Evolutionary conservation across 2,113 vertebrate species (phyloP), one percentile per base, ranked within the genome.

Genomic region (Austrofundulus limnaeus): DNA sequence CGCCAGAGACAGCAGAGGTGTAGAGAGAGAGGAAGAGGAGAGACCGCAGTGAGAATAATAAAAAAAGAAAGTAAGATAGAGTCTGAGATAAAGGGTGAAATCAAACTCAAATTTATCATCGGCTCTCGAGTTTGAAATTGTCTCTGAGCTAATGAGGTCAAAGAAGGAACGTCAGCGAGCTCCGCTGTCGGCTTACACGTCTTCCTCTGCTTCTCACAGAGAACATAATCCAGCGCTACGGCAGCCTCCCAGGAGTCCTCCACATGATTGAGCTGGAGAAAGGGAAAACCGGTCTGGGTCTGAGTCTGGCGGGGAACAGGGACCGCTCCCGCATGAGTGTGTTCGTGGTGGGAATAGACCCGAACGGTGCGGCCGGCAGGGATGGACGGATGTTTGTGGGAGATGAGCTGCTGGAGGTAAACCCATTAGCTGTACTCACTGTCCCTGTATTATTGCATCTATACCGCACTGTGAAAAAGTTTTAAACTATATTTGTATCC

Each of bases 241-340:
- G 96, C 85, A 88, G 82, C 81, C 92, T 99, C 9, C 85, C 89
- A 0, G 97, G 97, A 1, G 92, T 93, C 31, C 89, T 98, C 2
- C 94, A 95, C 76, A 87, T 96, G 92, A 95, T 98, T 47, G 95
- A 96, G 72, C 88, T 99, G 89, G 97, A 99, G 86, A 99, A 99
- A 90, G 95, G 96, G 66, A 93, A 79, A 53, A 92, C 94, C 5
- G 97, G 97, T 62, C 91, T 99, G 90, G 97, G 97, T 58, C 94
- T 99, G 69, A 99, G 97, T 88, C 94, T 99, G 86, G 97, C 97
- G 28, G 97, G 97, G 24, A 99, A 99, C 90, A 93, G 94, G 87
- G 96, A 99, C 86, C 93, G 96, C 73, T 93, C 95, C 20, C 93
- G 94, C 73, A 98, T 98, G 96, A 99, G 97, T 62, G 96, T 97